A percentile compares a stretch with the other conserved stretches of the same genome.
Conservation (phyloP, 1,140 invertebrate species). For the Aphelenchoides besseyi region DNA sequence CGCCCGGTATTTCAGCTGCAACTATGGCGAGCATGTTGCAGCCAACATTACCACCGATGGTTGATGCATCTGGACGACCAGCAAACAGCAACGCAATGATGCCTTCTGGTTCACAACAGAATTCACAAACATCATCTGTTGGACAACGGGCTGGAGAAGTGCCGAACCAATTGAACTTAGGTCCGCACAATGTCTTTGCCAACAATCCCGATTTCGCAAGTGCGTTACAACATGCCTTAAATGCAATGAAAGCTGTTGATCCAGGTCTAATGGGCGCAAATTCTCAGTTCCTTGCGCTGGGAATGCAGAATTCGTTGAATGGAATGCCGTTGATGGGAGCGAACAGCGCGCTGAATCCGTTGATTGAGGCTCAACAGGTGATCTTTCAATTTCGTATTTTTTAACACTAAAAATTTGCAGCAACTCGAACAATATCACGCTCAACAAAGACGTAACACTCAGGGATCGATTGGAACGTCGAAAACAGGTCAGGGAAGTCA, state of each 20-base stretch:
- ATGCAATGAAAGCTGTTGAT: conserved; percentile 21
- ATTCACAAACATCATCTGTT: neutral
- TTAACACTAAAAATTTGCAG: neutral
- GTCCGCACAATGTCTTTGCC: neutral
- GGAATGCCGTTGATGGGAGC: neutral
- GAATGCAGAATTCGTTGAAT: neutral
- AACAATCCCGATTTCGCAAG: conserved; percentile 12
- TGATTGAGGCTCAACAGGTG: conserved; percentile 5
- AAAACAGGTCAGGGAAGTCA: too few relatives aligned
- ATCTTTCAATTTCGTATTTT: neutral
- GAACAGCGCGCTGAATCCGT: neutral
- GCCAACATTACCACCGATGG: neutral
- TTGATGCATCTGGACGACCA: too few relatives aligned
- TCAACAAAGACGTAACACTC: too few relatives aligned
- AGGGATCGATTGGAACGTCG: too few relatives aligned
- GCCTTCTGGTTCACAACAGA: neutral
- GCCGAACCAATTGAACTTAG: neutral
- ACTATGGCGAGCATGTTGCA: neutral
- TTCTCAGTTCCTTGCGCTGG: neutral
- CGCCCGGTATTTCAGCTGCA: conserved; percentile 4
- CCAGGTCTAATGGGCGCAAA: neutral
- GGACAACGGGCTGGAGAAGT: neutral
- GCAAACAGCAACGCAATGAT: neutral
- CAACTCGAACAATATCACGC: conserved; percentile 1
- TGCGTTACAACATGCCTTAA: conserved; percentile 10